Percentiles rank a stretch among this genome's conserved stretches.
phyloP scores from a whole-genome alignment of 1,140 invertebrate species.

The Teleogryllus occipitalis region DNA sequence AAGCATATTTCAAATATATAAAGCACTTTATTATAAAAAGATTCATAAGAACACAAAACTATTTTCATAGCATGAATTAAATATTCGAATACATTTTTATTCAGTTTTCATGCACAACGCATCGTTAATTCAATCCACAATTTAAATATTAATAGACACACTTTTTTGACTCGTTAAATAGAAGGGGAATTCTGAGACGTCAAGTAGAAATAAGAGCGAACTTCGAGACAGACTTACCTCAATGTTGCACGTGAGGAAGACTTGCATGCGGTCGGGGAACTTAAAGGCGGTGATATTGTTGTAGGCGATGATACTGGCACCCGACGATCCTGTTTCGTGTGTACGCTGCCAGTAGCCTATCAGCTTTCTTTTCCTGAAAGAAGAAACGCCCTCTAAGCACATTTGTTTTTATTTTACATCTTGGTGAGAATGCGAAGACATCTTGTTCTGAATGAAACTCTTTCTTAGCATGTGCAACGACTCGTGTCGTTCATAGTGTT shows the following conservation, averaged over 20 bases:
- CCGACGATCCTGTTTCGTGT: conserved; percentile 44
- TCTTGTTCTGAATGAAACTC: too few species aligned
- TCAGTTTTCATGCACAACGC: background rate
- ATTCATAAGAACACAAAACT: too few species aligned
- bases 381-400: background rate
- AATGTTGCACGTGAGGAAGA: conserved; percentile 65
- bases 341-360: conserved; percentile 56
- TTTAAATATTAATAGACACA: background rate
- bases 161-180: background rate
- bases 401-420: too few species aligned
- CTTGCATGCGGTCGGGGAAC: conserved; percentile 61
- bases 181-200: background rate
- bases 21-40: too few species aligned
- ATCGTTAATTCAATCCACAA: background rate
- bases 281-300: conserved; percentile 63
- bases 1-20: too few species aligned
- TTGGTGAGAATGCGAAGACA: too few species aligned
- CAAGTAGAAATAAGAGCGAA: background rate
- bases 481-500: too few species aligned
- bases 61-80: too few species aligned
- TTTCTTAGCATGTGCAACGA: too few species aligned
- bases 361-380: conserved; percentile 52
- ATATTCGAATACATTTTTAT: background rate
- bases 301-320: conserved; percentile 53
- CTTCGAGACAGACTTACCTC: conserved; percentile 41